Evolutionary conservation across 2,888 invertebrate species (phyloP).

Genomic region (Latheticus oryzae): DNA sequence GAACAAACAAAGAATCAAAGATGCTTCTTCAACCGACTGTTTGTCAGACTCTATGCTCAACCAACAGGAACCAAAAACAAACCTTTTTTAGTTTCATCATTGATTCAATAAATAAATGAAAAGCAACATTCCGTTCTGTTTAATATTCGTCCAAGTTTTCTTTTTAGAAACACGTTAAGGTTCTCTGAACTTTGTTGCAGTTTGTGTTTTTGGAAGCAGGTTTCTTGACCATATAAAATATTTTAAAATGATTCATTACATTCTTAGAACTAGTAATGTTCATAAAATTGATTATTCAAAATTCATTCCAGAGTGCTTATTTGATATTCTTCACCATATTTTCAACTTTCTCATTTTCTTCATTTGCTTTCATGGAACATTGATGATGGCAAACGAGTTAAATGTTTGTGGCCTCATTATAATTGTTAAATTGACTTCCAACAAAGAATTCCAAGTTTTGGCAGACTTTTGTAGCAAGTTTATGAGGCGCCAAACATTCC

Average conservation of each 20-base stretch:
- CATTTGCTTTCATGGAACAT: slow-evolving; percentile 5
- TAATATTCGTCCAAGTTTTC: slow-evolving; percentile 3
- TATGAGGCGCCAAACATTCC: slow-evolving; percentile 18
- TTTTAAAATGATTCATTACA: too few species aligned
- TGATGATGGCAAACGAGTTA: slow-evolving; percentile 15
- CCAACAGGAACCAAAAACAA: slow-evolving; percentile 1
- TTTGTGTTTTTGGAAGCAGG: too few species aligned
- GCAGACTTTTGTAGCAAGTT: slow-evolving; percentile 15
- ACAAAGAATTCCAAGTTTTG: slow-evolving; percentile 13
- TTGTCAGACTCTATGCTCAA: not conserved
- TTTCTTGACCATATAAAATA: too few species aligned
- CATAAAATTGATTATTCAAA: slow-evolving; percentile 7
- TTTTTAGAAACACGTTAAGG: slow-evolving; percentile 15
- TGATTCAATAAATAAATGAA: slow-evolving; percentile 12
- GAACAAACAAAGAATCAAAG: slow-evolving; percentile 13
- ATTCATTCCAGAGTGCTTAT: too few species aligned
- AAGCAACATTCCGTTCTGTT: slow-evolving; percentile 5
- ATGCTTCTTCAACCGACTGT: not conserved
- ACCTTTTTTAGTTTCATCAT: not conserved
- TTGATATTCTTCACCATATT: too few species aligned
- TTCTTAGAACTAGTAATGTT: too few species aligned
- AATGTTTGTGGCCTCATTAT: slow-evolving; percentile 17
- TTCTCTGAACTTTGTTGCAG: too few species aligned
- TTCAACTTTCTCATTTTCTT: not conserved
- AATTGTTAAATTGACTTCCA: slow-evolving; percentile 18